These are phyloP conservation scores for Selenia dentaria DNA, from an alignment of 2,888 invertebrate genomes.

Conservation along the genomic window DNA sequence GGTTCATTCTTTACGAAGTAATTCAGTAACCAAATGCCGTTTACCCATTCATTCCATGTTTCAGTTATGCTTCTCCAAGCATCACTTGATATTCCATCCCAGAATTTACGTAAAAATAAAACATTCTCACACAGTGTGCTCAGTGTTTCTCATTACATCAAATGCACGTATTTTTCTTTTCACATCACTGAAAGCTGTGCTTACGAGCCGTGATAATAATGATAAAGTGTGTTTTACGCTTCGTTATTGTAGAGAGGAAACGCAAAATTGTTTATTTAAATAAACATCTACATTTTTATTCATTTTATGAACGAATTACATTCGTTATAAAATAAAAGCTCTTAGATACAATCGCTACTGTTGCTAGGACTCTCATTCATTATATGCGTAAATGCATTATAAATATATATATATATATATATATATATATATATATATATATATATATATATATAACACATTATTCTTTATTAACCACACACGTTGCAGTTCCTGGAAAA, in stretches of 20 bases:
- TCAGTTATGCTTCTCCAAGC: neutral
- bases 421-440: too few relatives aligned
- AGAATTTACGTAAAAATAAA: constrained; percentile 1
- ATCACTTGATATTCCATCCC: neutral
- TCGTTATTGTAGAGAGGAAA: constrained; percentile 8
- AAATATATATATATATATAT: too few relatives aligned
- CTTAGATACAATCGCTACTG: too few relatives aligned
- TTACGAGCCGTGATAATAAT: constrained; percentile 13
- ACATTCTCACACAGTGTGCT: neutral
- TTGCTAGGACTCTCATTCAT: too few relatives aligned
- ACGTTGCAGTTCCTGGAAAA: too few relatives aligned
- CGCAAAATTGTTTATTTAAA: neutral
- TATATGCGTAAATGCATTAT: too few relatives aligned
- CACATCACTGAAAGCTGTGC: constrained; percentile 6
- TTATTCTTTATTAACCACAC: too few relatives aligned
- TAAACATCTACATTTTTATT: neutral
- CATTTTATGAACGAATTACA: constrained; percentile 5
- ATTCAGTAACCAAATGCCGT: too few relatives aligned
- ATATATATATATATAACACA: too few relatives aligned
- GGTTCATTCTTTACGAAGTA: too few relatives aligned
- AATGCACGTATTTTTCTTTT: constrained; percentile 7
- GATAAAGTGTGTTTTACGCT: constrained; percentile 12
- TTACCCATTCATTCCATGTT: neutral
- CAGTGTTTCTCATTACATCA: constrained; percentile 2
- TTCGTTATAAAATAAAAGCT: too few relatives aligned